Base-by-base conservation (phyloP, 2,797 vertebrate genomes). In the Halcyon smyrnensis region DNA sequence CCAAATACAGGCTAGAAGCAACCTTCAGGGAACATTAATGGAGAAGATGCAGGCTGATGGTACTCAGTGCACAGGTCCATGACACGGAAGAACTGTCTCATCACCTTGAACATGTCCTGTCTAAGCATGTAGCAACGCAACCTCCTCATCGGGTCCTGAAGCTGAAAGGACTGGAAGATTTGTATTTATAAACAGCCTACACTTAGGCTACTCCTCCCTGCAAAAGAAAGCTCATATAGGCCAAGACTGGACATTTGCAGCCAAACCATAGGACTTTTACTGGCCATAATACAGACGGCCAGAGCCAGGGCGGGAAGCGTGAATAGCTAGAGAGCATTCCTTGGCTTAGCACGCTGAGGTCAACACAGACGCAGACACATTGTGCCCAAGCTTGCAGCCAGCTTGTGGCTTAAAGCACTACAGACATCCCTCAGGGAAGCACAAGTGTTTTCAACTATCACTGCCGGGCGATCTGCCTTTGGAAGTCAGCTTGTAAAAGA, bases 401-500 rank as follows among this genome's bases (percentile, higher is more conserved):
- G 80, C 59, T 86, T 21, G 41, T 2, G 12, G 51, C 56, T 67
- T 64, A 18, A 75, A 87, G 39, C 15, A 65, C 41, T 59, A 62
- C 9, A 53, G 53, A 50, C 37, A 65, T 59, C 9, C 19, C 65
- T 59, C 41, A 60, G 5, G 39, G 84, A 83, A 84, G 18, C 27
- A 41, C 30, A 65, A 64, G 11, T 36, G 19, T 83, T 87, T 85
- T 69, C 39, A 87, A 57, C 41, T 54, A 19, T 68, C 37, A 75
- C 53, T 83, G 50, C 36, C 83, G 53, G 56, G 80, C 70, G 43
- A 32, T 48, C 30, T 89, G 71, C 57, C 50, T 78, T 74, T 89
- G 36, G 50, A 89, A 82, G 28, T 17, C 18, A 69, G 46, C 53
- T 79, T 82, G 79, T 76, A 69, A 84, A 82, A 87, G 43, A 90